A percentile compares a stretch with the other conserved stretches of the same genome.
Conservation (phyloP, 2,888 invertebrate species). For the Oscheius sp. region DNA sequence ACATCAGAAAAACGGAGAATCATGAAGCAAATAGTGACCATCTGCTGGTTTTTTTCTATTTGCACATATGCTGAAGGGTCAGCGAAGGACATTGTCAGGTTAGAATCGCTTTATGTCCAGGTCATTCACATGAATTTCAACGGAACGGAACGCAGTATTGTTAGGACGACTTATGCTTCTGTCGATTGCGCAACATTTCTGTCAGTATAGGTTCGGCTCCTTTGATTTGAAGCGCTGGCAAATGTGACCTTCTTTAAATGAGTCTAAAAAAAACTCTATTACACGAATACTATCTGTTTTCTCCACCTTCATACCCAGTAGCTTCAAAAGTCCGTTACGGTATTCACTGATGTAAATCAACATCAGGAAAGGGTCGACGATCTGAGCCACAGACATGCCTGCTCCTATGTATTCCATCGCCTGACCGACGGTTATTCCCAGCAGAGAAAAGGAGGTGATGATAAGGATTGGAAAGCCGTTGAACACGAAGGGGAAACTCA, state of each 20-base stretch:
- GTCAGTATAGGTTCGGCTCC: background rate
- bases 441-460: background rate
- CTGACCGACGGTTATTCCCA: background rate
- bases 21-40: no score
- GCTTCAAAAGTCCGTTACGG: background rate
- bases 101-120: no score
- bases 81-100: no score
- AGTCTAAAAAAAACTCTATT: no score
- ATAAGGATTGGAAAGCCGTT: conserved; percentile 1
- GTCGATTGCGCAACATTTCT: background rate
- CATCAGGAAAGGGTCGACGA: background rate
- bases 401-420: conserved; percentile 3
- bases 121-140: no score
- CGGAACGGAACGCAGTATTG: no score
- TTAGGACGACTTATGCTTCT: background rate
- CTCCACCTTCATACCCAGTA: background rate
- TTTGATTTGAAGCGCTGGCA: background rate
- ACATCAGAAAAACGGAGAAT: no score
- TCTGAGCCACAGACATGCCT: background rate
- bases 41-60: no score
- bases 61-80: no score
- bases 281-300: no score
- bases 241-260: background rate
- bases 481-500: background rate
- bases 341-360: background rate